Percentiles rank a stretch among this genome's conserved stretches.
These are phyloP conservation scores for Siniperca scherzeri DNA, from an alignment of 2,797 vertebrate genomes.

Conservation along the genomic window DNA sequence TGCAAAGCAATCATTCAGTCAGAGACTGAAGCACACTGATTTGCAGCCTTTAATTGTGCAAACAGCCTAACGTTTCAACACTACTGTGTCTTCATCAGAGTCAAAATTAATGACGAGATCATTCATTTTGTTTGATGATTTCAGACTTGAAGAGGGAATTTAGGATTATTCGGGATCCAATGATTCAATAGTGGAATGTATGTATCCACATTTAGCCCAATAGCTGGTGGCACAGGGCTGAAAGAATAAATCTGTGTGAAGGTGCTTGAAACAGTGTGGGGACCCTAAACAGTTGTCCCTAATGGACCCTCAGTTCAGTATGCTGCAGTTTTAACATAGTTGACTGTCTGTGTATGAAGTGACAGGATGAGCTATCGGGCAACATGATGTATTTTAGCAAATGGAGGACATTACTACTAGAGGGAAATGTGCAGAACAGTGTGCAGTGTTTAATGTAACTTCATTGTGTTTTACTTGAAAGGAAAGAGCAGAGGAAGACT, in stretches of 20 bases:
- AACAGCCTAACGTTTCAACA: too few relatives aligned
- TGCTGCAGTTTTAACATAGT: neutral
- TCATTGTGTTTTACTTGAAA: conserved; percentile 10
- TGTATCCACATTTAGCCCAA: neutral
- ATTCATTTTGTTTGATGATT: neutral
- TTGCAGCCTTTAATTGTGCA: too few relatives aligned
- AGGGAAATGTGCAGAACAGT: neutral
- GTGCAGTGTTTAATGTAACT: neutral
- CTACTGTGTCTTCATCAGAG: too few relatives aligned
- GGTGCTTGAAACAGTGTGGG: neutral
- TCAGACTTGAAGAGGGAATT: neutral
- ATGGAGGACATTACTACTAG: neutral
- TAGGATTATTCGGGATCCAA: neutral
- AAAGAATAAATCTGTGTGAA: neutral
- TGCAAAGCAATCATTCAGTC: neutral
- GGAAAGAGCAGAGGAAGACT: conserved; percentile 30
- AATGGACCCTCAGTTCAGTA: neutral
- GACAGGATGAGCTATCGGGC: neutral
- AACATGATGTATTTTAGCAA: neutral
- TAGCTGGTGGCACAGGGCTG: neutral
- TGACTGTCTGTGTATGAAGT: neutral
- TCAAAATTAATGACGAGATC: neutral
- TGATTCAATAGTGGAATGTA: neutral
- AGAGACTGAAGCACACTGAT: too few relatives aligned
- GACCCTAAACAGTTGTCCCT: too few relatives aligned